Evolutionary conservation across 2,888 invertebrate genomes (phyloP).

Genomic region (Beris chalybata): DNA sequence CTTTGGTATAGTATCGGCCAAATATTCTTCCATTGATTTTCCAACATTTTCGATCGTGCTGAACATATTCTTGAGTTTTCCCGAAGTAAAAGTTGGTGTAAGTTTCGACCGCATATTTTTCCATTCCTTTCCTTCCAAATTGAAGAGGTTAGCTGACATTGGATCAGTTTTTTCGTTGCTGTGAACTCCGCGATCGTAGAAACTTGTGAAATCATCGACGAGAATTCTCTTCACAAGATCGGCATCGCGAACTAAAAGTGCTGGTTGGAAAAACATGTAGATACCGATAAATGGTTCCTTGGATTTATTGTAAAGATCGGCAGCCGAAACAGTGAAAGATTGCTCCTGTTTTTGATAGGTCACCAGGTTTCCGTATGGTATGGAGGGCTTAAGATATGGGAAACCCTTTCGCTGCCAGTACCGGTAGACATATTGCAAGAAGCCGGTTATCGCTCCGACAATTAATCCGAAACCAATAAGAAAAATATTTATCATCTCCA

Average conservation of each 20-base stretch:
- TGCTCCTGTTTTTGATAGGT: slow-evolving; percentile 60
- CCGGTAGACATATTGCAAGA: slow-evolving; percentile 44
- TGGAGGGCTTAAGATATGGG: slow-evolving; percentile 60
- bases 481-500: no score
- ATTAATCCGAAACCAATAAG: not conserved
- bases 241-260: slow-evolving; percentile 65
- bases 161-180: slow-evolving; percentile 65
- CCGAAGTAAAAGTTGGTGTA: slow-evolving; percentile 68
- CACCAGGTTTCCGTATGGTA: slow-evolving; percentile 66
- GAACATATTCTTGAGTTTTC: slow-evolving; percentile 69
- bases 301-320: slow-evolving; percentile 60
- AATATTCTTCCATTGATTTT: slow-evolving; percentile 57
- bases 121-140: slow-evolving; percentile 64
- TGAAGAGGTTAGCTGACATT: slow-evolving; percentile 64
- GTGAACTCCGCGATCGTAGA: slow-evolving; percentile 67
- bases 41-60: slow-evolving; percentile 62
- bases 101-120: slow-evolving; percentile 65
- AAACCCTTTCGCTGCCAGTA: slow-evolving; percentile 65
- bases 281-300: slow-evolving; percentile 59
- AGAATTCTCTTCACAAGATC: slow-evolving; percentile 65
- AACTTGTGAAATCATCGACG: slow-evolving; percentile 65
- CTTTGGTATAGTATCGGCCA: slow-evolving; percentile 48
- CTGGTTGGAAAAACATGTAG: slow-evolving; percentile 65
- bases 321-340: slow-evolving; percentile 65
- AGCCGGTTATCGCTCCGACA: not conserved